Conservation (phyloP, 2,113 vertebrate species). For the rat (Rattus norvegicus) region DNA sequence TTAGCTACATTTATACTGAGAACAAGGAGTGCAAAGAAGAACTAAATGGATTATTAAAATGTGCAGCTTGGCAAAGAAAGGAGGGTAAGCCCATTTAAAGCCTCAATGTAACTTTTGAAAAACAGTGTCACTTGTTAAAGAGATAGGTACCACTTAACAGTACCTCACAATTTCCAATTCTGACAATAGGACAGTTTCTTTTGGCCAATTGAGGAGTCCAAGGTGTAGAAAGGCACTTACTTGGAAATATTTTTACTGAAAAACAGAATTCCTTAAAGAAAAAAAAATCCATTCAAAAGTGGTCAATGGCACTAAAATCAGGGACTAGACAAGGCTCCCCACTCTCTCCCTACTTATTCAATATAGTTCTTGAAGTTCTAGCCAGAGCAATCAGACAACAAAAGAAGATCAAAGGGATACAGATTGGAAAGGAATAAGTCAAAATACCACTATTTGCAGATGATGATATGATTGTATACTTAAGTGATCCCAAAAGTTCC, state of each 20-base stretch:
- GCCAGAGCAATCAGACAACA: no score
- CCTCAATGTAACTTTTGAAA: not conserved
- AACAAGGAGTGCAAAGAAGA: not conserved
- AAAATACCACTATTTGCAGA: no score
- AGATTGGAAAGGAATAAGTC: no score
- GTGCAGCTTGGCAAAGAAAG: not conserved
- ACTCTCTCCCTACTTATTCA: no score
- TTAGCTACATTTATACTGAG: not conserved
- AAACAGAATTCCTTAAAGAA: not conserved
- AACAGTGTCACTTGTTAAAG: not conserved
- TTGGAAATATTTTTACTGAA: not conserved
- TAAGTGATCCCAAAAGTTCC: no score
- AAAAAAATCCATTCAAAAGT: not conserved
- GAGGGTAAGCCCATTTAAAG: not conserved
- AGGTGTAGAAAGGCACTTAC: not conserved
- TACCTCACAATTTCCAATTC: not conserved
- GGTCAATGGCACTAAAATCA: no score
- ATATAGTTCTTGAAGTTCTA: no score
- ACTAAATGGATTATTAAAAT: not conserved
- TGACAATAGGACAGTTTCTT: not conserved
- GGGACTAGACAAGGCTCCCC: no score
- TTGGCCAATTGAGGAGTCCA: not conserved
- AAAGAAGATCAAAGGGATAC: no score
- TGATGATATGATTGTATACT: no score
- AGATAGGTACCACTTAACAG: not conserved